phyloP scores from a whole-genome alignment of 2,797 vertebrate genomes.

The Enteromius mattozi region DNA sequence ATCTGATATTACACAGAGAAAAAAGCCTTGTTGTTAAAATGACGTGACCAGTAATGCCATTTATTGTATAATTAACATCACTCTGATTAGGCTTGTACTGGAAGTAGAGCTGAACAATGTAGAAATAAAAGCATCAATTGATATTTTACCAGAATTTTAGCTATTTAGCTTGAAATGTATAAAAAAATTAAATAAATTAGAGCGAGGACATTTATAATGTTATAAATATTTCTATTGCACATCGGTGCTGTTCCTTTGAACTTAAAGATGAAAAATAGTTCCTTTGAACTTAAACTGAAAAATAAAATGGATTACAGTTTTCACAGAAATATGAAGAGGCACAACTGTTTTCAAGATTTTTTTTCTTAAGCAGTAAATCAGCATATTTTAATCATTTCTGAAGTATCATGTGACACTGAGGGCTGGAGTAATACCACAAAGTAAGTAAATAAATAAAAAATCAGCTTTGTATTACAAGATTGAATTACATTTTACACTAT shows the following conservation, averaged over 20 bases:
- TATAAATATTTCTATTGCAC: not conserved
- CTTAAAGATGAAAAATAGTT: not conserved
- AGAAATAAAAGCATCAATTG: not conserved
- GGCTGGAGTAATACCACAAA: not conserved
- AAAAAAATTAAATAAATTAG: not conserved
- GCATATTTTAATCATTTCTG: not conserved
- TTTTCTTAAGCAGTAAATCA: not conserved
- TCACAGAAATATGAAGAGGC: not conserved
- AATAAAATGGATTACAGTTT: not conserved
- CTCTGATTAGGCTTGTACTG: not conserved
- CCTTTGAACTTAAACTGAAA: not conserved
- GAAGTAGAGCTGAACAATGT: not conserved
- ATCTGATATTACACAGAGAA: slow-evolving; percentile 9
- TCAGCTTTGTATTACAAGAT: not conserved
- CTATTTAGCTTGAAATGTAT: not conserved
- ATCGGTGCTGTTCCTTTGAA: not conserved
- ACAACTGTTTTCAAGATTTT: not conserved
- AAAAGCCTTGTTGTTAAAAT: not conserved
- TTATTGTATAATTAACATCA: not conserved
- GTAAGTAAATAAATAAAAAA: not conserved
- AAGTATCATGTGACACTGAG: not conserved
- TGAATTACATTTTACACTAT: not conserved
- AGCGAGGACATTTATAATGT: not conserved
- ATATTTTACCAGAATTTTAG: not conserved
- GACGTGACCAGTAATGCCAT: not conserved